These are phyloP conservation scores for Acromyrmex echinatior DNA, from an alignment of 1,140 invertebrate genomes.

Conservation along the genomic window DNA sequence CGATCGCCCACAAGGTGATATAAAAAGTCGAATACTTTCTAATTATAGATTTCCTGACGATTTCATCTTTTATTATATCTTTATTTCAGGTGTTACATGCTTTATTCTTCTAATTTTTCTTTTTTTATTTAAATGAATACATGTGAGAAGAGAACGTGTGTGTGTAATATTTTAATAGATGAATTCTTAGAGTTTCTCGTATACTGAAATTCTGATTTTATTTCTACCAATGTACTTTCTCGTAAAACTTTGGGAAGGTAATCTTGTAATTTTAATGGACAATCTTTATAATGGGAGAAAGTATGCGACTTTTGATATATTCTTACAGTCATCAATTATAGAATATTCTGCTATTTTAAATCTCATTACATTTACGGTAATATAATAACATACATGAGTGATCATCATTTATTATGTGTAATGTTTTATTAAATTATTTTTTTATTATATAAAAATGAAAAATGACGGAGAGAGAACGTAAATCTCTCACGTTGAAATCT, in stretches of 20 bases:
- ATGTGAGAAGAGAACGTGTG: neutral
- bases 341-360: neutral
- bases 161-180: neutral
- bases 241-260: neutral
- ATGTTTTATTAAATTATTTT: neutral
- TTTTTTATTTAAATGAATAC: neutral
- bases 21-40: neutral
- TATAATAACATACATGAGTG: too few species aligned
- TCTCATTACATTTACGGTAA: neutral
- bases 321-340: neutral
- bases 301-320: slow-evolving; percentile 1
- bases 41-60: neutral
- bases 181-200: neutral
- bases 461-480: neutral
- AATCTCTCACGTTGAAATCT: neutral
- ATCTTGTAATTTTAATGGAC: neutral
- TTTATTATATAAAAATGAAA: neutral
- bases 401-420: neutral
- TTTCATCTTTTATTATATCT: neutral
- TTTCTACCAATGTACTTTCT: neutral
- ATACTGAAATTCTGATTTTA: neutral
- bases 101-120: neutral
- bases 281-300: slow-evolving; percentile 43
- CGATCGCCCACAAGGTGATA: neutral
- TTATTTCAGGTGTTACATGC: neutral